These are phyloP conservation scores for Amphipoea lucens DNA, from an alignment of 2,888 invertebrate genomes.

Conservation along the genomic window DNA sequence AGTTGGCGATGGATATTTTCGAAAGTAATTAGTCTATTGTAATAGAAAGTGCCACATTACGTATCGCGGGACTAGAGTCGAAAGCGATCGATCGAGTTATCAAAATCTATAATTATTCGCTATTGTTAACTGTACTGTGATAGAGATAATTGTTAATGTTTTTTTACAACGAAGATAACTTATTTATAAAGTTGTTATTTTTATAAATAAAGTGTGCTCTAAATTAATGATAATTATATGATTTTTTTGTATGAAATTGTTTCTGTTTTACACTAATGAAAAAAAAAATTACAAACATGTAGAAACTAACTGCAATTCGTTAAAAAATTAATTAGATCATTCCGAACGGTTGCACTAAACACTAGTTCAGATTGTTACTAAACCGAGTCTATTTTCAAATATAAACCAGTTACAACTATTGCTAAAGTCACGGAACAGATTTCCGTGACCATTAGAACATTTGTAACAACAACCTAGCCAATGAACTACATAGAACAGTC, in stretches of 20 bases:
- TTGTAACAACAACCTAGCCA: slow-evolving; percentile 41
- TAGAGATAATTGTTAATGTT: slow-evolving; percentile 74
- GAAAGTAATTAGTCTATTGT: slow-evolving; percentile 69
- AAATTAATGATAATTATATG: slow-evolving; percentile 25
- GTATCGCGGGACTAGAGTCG: slow-evolving; percentile 65
- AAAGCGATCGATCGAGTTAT: slow-evolving; percentile 70
- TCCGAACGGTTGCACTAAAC: slow-evolving; percentile 14
- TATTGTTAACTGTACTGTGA: slow-evolving; percentile 78
- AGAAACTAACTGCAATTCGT: background rate
- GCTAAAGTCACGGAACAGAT: slow-evolving; percentile 45
- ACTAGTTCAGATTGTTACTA: slow-evolving; percentile 30
- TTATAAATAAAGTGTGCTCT: slow-evolving; percentile 65
- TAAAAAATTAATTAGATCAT: slow-evolving; percentile 11
- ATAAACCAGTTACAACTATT: slow-evolving; percentile 51
- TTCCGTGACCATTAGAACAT: slow-evolving; percentile 40
- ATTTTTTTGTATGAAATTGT: slow-evolving; percentile 7
- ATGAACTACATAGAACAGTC: slow-evolving; percentile 42
- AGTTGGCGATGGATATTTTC: slow-evolving; percentile 60
- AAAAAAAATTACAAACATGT: too few relatives aligned
- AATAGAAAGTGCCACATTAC: slow-evolving; percentile 82
- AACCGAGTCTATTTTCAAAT: slow-evolving; percentile 41
- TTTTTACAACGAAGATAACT: slow-evolving; percentile 47
- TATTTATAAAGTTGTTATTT: slow-evolving; percentile 69
- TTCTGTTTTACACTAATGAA: background rate
- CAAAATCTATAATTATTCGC: slow-evolving; percentile 62